Base-by-base conservation (phyloP, 2,888 invertebrate species). In the Siphlonurus alternatus region DNA sequence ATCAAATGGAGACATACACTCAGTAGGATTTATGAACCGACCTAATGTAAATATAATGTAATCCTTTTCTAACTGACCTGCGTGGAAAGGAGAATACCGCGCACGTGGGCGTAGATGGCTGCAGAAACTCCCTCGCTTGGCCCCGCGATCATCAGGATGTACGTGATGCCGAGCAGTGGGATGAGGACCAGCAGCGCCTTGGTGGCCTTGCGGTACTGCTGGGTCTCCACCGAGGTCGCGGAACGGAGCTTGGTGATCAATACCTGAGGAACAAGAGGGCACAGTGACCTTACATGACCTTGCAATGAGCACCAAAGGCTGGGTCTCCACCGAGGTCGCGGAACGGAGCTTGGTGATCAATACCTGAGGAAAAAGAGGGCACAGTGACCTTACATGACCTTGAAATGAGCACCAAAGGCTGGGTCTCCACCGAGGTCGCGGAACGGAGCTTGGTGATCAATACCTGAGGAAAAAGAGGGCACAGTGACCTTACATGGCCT, bases 171-270 rank as follows among this genome's bases (percentile, higher is more conserved):
- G 67, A 96, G 81, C 64, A 96, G 81, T n/a, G 95, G 96, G 73
- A 94, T 92, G 60, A 96, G 80, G 23, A 96, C 93, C 24, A 95
- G 78, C 51, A 95, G 81, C 0, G 95, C 95, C 75, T 94, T 94
- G 5, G 90, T 88, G 0, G 93, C 93, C 75, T 93, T 93, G 67
- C 90, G 81, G 75, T 90, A 91, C 75, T 94, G 94, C 71, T 92
- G 88, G 2, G 93, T 92, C 76, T 95, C 94, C 62, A 89, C 79
- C 1, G 89, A 90, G 73, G 92, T 93, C 19, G 94, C 89, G 22
- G 94, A 93, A 61, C 93, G 84, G 2, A 95, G 81, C 73, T 96
- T 95, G 25, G 93, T 94, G 73, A 96, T 93, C 68, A 96, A 80
- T 62, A 95, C 92, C 92, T 93, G 75, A 69, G 73, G 24, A 7